Evolutionary conservation across 2,797 vertebrate genomes (phyloP).

Genomic region (Linurgus olivaceus): DNA sequence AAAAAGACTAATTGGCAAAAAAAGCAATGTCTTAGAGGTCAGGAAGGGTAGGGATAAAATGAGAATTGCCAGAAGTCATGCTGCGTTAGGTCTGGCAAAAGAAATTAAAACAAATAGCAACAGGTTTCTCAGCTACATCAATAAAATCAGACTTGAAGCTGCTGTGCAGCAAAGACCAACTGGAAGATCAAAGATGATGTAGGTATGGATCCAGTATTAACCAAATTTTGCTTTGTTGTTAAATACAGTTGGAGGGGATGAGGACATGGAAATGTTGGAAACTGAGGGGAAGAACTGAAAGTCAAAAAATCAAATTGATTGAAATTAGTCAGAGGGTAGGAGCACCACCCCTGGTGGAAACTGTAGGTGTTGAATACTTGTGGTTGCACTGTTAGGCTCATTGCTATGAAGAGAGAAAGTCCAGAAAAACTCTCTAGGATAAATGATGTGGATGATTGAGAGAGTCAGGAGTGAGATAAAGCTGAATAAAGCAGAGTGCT

Average conservation of each 20-base stretch:
- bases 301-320: not conserved
- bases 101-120: conserved; percentile 68
- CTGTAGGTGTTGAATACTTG: not conserved
- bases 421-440: not conserved
- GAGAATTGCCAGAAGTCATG: conserved; percentile 63
- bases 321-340: not conserved
- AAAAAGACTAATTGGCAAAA: conserved; percentile 46
- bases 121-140: conserved; percentile 69
- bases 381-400: not conserved
- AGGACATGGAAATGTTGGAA: not conserved
- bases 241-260: not conserved
- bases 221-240: not conserved
- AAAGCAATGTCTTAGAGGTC: conserved; percentile 50
- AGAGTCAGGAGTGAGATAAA: not conserved
- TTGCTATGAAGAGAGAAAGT: not conserved
- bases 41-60: conserved; percentile 57
- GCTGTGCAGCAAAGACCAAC: not conserved
- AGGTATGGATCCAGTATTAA: conserved; percentile 1
- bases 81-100: conserved; percentile 49
- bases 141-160: conserved; percentile 50
- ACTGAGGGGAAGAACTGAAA: not conserved
- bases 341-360: not conserved
- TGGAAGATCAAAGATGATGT: conserved; percentile 30
- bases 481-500: not conserved
- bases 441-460: not conserved